Base-by-base conservation (phyloP, 1,140 invertebrate species). In the Nasonia giraulti region DNA sequence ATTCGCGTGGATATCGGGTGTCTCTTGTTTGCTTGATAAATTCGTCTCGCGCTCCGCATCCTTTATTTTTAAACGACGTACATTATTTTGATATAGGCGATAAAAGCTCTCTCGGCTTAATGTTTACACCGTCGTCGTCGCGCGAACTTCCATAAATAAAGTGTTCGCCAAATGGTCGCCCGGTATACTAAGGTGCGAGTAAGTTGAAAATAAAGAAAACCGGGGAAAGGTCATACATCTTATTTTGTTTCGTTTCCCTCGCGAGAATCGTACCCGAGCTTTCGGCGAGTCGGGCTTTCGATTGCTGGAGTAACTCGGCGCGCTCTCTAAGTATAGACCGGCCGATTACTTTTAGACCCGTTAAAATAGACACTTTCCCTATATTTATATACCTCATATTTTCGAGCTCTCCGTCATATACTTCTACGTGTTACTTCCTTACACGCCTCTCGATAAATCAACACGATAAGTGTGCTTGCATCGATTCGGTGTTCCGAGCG, bases 311-410 rank as follows among this genome's bases (percentile, higher is more conserved):
- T 68, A 50, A 12, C 47, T 80, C 27, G 3, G 62, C 40, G 33
- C 44, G 33, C n/a, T 12, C 7, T 74, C 50, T 80, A 85, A 85
- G 31, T 76, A 27, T 84, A 84, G 77, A 40, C 71, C 2, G 27
- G 6, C 5, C 12, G 77, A 79, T 84, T 76, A 75, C 78, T 80
- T 75, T 80, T 85, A 80, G 40, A 76, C 33, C 66, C n/a, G 31
- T 76, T 40, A 74, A 84, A 84, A 75, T 84, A 80, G 69, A 73
- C 0, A 44, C 76, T 74, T 74, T 84, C 76, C 33, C 66, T 68
- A 20, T 76, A 77, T 83, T 69, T 75, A 80, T 37, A 80, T 14
- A 73, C 33, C n/a, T 37, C 23, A 79, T 66, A 79, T 75, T 75
- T 75, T 47, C 74, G 55, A 20, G 14, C 14, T 40, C 73, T 74